Base-by-base conservation (phyloP, 2,888 invertebrate species). In the Dugesia japonica region DNA sequence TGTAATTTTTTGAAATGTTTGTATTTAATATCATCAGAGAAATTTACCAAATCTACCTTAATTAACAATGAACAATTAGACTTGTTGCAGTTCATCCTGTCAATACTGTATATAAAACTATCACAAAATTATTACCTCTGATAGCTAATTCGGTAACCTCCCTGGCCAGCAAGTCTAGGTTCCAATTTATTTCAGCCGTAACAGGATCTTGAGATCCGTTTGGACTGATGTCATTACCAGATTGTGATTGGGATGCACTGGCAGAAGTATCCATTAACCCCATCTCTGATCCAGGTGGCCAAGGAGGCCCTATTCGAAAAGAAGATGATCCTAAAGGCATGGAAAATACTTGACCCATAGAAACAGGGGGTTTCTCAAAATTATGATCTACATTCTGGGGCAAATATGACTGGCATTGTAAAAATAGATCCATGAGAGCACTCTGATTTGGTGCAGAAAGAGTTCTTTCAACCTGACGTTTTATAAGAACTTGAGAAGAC, bases 401-500 rank as follows among this genome's bases (percentile, higher is more conserved):
- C 17, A 56, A 56, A 56, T 56, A 56, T 20, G 56, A 56, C 56
- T 56, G 56, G 56, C 56, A 56, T 56, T 56, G 56, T 56, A 56
- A 56, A 56, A 56, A 56, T 9, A 56, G 56, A 56, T 56, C 56
- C 56, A 56, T 56, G 56, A 56, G 56, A 56, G 56, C 56, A 23
- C 56, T 56, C 31, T 77, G 78, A 71, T 83, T 82, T 28, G 86
- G 86, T 27, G 86, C 86, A 33, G 86, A 86, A 76, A 85, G 83
- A 1, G 86, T 86, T 75, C 86, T 81, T 78, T 85, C 84, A 42
- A 86, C 81, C 38, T 83, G 82, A 38, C 82, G 81, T 80, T 85
- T 86, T 38, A 73, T 73, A 20, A 31, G 28, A 26, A 38, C 33
- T 33, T 38, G 17, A 7, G 74, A 31, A 38, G 74, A 56, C 56